phyloP scores from a whole-genome alignment of 2,113 vertebrate genomes.

The Anolis carolinensis region DNA sequence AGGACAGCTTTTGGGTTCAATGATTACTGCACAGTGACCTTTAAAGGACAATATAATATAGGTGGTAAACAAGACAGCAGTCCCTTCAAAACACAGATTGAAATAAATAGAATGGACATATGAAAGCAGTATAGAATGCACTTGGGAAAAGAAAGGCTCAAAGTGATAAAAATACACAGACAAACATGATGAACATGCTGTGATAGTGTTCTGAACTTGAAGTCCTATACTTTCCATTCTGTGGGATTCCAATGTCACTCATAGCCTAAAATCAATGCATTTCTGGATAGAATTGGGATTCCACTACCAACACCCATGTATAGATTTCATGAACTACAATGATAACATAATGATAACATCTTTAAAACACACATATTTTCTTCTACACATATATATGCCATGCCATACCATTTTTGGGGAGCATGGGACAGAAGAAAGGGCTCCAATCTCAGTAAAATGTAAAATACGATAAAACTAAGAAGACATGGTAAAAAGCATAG shows the following conservation, averaged over 20 bases:
- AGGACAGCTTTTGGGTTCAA: background rate
- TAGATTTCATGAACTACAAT: background rate
- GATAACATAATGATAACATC: background rate
- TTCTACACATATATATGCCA: background rate
- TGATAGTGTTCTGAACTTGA: background rate
- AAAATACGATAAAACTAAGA: background rate
- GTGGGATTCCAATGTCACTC: background rate
- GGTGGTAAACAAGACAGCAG: background rate
- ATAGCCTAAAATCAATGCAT: background rate
- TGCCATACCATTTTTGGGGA: background rate
- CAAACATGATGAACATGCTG: background rate
- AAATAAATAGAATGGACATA: background rate
- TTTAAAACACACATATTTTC: background rate
- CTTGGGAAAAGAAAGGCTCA: background rate
- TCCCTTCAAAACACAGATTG: background rate
- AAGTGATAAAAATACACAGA: background rate
- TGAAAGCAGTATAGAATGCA: slow-evolving; percentile 4
- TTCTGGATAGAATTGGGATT: background rate
- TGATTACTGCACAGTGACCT: slow-evolving; percentile 2
- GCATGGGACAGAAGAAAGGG: background rate
- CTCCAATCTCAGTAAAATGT: background rate
- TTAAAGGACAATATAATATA: background rate
- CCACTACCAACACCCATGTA: background rate
- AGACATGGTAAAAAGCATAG: background rate
- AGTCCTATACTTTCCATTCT: background rate